Percentiles rank a stretch among this genome's conserved stretches.
Evolutionary conservation across 2,113 vertebrate genomes (phyloP).

Genomic region (Spheniscus mendiculus): DNA sequence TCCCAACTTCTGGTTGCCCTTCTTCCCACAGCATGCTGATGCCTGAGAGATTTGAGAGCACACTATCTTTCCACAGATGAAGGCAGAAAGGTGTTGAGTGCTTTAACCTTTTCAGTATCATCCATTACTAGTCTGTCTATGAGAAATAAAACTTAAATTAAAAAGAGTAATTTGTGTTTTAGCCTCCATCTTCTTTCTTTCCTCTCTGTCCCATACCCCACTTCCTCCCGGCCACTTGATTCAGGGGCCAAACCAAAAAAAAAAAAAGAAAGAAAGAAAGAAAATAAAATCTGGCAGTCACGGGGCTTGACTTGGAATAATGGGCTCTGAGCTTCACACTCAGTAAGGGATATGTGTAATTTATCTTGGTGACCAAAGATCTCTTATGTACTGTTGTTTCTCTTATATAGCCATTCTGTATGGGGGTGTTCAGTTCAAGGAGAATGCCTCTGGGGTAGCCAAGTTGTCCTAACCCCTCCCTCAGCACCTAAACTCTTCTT

Average conservation of each 20-base stretch:
- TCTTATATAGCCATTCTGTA: neutral
- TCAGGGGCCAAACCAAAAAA: neutral
- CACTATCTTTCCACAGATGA: neutral
- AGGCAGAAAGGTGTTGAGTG: neutral
- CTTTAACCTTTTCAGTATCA: neutral
- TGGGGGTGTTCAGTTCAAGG: neutral
- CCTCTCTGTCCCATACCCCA: neutral
- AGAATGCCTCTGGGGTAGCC: neutral
- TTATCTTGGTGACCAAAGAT: neutral
- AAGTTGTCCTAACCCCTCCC: neutral
- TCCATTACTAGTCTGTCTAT: neutral
- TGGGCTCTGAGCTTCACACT: neutral
- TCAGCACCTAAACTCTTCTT: neutral
- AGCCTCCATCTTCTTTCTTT: neutral
- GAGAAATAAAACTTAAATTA: neutral
- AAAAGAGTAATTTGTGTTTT: neutral
- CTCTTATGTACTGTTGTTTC: fast-evolving
- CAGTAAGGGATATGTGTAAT: neutral
- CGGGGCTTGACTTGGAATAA: neutral
- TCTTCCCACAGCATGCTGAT: neutral
- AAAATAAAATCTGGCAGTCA: neutral
- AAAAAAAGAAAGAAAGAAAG: neutral
- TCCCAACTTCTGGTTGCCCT: neutral
- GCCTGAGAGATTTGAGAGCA: neutral
- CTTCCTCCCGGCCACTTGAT: neutral